A percentile compares a stretch with the other conserved stretches of the same genome.
Evolutionary conservation across 1,140 invertebrate genomes (phyloP).

Genomic region (Phthorimaea operculella): DNA sequence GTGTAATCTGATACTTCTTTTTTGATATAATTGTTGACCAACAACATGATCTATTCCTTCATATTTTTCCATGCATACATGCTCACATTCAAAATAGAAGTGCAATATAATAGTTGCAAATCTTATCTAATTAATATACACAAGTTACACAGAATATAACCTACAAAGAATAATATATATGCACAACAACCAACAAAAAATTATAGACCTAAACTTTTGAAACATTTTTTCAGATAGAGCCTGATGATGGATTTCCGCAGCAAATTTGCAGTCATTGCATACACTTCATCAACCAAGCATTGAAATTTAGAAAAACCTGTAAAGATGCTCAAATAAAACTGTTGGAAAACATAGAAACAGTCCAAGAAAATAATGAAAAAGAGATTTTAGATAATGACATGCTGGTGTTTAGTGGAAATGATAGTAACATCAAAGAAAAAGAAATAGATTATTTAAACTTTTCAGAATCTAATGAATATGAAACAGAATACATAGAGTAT

Average conservation of each 20-base stretch:
- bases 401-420: not conserved
- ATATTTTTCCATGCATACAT: too few species aligned
- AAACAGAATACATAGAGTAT: too few species aligned
- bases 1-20: too few species aligned
- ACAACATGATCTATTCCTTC: too few species aligned
- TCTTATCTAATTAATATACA: too few species aligned
- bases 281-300: slow-evolving; percentile 1
- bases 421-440: not conserved
- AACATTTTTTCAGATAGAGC: slow-evolving; percentile 6
- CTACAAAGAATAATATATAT: too few species aligned
- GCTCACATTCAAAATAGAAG: too few species aligned
- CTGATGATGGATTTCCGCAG: not conserved
- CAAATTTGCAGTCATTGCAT: not conserved
- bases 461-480: not conserved
- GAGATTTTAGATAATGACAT: not conserved
- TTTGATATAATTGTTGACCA: too few species aligned
- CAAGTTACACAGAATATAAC: too few species aligned
- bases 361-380: not conserved
- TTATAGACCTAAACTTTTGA: too few species aligned
- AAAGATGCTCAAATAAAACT: slow-evolving; percentile 8
- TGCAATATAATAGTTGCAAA: too few species aligned
- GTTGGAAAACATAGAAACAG: not conserved
- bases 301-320: slow-evolving; percentile 7
- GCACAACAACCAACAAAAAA: too few species aligned
- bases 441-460: not conserved